phyloP scores from a whole-genome alignment of 2,888 invertebrate genomes.

The Zaprionus bogoriensis region DNA sequence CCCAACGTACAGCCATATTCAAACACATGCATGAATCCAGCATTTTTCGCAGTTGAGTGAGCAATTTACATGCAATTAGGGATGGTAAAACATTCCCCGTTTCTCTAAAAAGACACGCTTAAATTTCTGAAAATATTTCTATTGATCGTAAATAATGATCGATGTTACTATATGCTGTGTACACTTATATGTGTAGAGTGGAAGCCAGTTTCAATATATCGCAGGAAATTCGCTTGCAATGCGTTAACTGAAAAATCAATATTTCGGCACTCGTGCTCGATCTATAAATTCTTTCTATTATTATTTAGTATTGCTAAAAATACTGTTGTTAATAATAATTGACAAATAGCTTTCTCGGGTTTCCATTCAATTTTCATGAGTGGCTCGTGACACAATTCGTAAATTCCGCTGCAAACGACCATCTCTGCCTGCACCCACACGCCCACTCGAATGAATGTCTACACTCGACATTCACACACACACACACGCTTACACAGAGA shows the following conservation, averaged over 20 bases:
- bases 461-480: not conserved
- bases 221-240: too few relatives aligned
- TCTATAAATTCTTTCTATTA: not conserved
- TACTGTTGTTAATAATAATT: not conserved
- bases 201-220: too few relatives aligned
- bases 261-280: not conserved
- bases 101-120: too few relatives aligned
- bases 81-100: too few relatives aligned
- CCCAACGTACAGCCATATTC: too few relatives aligned
- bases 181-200: too few relatives aligned
- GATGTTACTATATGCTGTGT: too few relatives aligned
- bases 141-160: too few relatives aligned
- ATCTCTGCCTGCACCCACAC: not conserved
- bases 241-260: too few relatives aligned
- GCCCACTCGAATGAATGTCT: not conserved
- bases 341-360: not conserved
- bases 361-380: slow-evolving; percentile 2
- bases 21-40: too few relatives aligned
- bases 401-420: not conserved
- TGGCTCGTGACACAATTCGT: not conserved
- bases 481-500: slow-evolving; percentile 1
- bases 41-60: slow-evolving; percentile 19
- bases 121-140: too few relatives aligned
- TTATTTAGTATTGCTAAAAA: not conserved
- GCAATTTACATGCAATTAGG: slow-evolving; percentile 27